Base-by-base conservation (phyloP, 2,888 invertebrate genomes). In the Eupithecia insigniata region DNA sequence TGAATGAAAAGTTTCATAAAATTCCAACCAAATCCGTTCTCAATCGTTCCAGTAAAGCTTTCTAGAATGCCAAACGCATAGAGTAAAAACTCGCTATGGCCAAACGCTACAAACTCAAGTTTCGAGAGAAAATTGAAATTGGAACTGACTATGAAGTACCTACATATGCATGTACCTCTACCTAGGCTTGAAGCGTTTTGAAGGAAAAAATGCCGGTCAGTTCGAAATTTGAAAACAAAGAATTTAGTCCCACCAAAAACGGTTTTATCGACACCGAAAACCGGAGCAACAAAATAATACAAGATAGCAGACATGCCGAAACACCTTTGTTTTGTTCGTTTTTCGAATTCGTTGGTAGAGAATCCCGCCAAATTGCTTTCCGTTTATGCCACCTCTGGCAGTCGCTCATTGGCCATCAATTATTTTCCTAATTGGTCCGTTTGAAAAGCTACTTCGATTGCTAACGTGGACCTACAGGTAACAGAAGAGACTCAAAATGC, bases 381-480 rank as follows among this genome's bases (percentile, higher is more conserved):
- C 72, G 69, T 74, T 71, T 69, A 46, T 70, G 67, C 60, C 72
- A 69, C 72, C 67, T 68, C 70, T 58, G 72, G 46, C 73, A 69
- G 72, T 82, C 81, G 83, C 82, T 87, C 87, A 89, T 90, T 87
- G 86, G 85, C 85, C 85, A 85, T 85, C 87, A 83, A 85, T 88
- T 89, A 88, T 87, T 86, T 81, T 82, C 81, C 88, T 91, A 91
- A 91, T 91, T 91, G 90, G 86, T 86, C 87, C 82, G 83, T 79
- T 81, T 80, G 82, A 82, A 85, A 82, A 79, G 82, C 80, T 80
- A 83, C 86, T 81, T 84, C 73, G 77, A 82, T 72, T 72, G 70
- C 76, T 76, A 73, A 62, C 71, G 18, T 34, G 28, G 75, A 78
- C 68, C 28, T 73, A 73, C 12, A 72, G 0, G 6, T 32, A 10